Conservation (phyloP, 1,140 invertebrate species). For the Cydia strobilella region DNA sequence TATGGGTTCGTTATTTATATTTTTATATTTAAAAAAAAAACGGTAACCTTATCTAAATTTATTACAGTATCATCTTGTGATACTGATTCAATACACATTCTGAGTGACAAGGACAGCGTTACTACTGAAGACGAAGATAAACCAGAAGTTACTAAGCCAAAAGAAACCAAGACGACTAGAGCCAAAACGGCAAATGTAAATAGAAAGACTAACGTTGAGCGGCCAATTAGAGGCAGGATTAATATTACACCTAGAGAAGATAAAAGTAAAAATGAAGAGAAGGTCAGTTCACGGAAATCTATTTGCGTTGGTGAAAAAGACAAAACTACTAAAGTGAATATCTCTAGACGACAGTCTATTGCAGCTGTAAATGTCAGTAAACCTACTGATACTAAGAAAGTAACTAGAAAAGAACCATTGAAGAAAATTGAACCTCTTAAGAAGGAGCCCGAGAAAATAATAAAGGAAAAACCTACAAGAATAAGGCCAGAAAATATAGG, state of each 20-base stretch:
- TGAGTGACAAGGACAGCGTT: conserved; percentile 43
- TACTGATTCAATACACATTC: conserved; percentile 55
- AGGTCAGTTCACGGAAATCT: conserved; percentile 8
- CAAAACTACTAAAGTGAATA: background rate
- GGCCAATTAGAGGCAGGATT: conserved; percentile 11
- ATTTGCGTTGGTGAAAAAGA: conserved; percentile 22
- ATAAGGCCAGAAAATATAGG: conserved; percentile 17
- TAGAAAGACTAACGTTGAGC: background rate
- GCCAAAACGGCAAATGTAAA: conserved; percentile 11
- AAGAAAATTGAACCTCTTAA: conserved; percentile 22
- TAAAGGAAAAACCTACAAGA: background rate
- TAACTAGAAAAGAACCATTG: background rate
- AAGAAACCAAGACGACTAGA: conserved; percentile 28
- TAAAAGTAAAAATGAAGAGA: conserved; percentile 19
- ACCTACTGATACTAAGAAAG: conserved; percentile 8
- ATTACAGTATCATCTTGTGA: conserved; percentile 56
- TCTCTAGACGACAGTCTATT: conserved; percentile 22
- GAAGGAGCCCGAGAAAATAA: background rate
- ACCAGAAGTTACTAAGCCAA: conserved; percentile 7
- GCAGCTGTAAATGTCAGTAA: background rate
- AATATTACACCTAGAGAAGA: conserved; percentile 13
- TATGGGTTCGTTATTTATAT: background rate
- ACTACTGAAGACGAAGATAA: conserved; percentile 43
- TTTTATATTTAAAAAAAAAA: background rate
- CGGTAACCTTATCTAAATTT: conserved; percentile 16